Conservation (phyloP, 2,888 invertebrate genomes). For the Anthophora plumipes region DNA sequence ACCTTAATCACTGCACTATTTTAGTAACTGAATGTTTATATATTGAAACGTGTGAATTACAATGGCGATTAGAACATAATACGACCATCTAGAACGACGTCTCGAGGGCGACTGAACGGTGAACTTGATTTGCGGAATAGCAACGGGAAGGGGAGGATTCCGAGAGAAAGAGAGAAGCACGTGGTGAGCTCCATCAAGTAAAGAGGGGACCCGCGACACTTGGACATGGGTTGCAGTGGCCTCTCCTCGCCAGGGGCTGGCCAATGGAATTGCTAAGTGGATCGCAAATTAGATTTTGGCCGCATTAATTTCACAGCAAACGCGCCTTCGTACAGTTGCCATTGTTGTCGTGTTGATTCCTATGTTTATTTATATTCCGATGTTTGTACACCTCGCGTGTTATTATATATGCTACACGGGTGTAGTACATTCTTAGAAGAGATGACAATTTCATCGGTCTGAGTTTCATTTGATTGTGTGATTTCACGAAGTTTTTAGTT, state of each 20-base stretch:
- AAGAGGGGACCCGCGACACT: slow-evolving; percentile 42
- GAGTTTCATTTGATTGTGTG: too few species aligned
- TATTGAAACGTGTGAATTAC: slow-evolving; percentile 2
- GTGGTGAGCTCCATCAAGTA: slow-evolving; percentile 45
- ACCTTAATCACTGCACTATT: neutral
- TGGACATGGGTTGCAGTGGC: slow-evolving; percentile 1
- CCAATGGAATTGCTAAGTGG: slow-evolving; percentile 18
- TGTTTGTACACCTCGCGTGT: too few species aligned
- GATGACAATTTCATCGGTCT: too few species aligned
- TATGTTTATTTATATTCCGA: too few species aligned
- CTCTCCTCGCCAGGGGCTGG: neutral
- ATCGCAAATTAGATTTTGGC: neutral
- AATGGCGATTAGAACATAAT: neutral
- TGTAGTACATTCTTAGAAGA: too few species aligned
- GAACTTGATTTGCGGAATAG: slow-evolving; percentile 61
- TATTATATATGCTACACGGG: too few species aligned
- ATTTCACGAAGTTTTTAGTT: too few species aligned
- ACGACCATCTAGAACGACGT: slow-evolving; percentile 21
- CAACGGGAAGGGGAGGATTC: slow-evolving; percentile 49
- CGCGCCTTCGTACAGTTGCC: too few species aligned
- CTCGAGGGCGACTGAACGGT: slow-evolving; percentile 60
- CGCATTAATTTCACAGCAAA: neutral
- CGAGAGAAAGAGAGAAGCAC: slow-evolving; percentile 52
- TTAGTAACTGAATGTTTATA: neutral
- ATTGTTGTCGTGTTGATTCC: too few species aligned